A percentile compares a stretch with the other conserved stretches of the same genome.
phyloP scores from a whole-genome alignment of 1,140 invertebrate species.

The Microplitis mediator region DNA sequence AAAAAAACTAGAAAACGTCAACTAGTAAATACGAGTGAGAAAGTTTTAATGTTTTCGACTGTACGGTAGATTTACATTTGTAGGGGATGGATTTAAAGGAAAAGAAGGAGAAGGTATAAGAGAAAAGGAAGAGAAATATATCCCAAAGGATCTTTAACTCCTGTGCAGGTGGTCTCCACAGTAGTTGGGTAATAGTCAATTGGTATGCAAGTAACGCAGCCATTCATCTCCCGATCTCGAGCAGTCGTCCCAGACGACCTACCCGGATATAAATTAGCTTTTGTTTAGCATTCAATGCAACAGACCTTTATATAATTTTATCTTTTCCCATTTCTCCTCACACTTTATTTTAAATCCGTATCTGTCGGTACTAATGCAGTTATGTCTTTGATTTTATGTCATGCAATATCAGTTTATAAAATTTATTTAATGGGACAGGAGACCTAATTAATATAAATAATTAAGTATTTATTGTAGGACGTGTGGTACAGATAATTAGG shows the following conservation, averaged over 20 bases:
- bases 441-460: too few species aligned
- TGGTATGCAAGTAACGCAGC: conserved; percentile 60
- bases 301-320: conserved; percentile 31
- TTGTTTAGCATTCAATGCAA: conserved; percentile 64
- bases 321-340: not conserved
- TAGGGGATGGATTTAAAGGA: not conserved
- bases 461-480: too few species aligned
- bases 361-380: conserved; percentile 52
- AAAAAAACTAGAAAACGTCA: too few species aligned
- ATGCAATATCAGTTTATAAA: too few species aligned
- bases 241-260: conserved; percentile 48
- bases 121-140: conserved; percentile 11
- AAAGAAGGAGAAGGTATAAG: conserved; percentile 21
- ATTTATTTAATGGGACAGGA: too few species aligned
- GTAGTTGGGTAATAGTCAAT: conserved; percentile 34
- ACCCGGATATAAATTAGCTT: conserved; percentile 64
- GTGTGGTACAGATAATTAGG: too few species aligned
- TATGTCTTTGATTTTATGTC: too few species aligned
- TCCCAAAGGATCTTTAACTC: conserved; percentile 52
- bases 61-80: too few species aligned
- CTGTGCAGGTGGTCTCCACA: conserved; percentile 26
- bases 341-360: conserved; percentile 36
- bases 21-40: too few species aligned
- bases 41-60: too few species aligned
- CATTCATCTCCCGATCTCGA: conserved; percentile 62